Evolutionary conservation across 2,113 vertebrate genomes (phyloP).

Genomic region (Mobula hypostoma): DNA sequence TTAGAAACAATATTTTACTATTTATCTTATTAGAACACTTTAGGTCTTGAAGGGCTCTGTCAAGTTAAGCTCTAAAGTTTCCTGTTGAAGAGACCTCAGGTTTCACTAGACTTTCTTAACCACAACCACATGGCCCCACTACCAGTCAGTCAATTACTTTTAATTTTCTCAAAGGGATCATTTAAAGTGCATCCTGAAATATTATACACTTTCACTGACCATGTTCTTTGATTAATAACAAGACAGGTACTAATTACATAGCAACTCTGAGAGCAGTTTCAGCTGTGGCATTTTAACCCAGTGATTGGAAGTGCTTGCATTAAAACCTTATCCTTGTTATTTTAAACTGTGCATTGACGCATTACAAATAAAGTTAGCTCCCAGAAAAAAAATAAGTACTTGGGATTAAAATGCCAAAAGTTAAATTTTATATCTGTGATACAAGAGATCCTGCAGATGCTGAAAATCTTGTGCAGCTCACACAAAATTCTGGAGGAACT

Average conservation of each 20-base stretch:
- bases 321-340: neutral
- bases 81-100: no score
- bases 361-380: neutral
- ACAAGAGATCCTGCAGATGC: no score
- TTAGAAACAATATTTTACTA: neutral
- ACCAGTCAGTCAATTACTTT: neutral
- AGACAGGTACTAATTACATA: neutral
- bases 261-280: neutral
- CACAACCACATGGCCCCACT: neutral
- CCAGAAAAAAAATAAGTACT: neutral
- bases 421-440: no score
- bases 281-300: neutral
- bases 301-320: neutral
- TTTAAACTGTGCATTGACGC: neutral
- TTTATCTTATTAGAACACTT: neutral
- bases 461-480: no score
- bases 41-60: neutral
- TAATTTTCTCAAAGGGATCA: neutral
- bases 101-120: neutral
- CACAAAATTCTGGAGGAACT: no score
- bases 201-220: neutral
- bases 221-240: neutral
- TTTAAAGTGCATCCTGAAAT: neutral
- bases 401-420: neutral
- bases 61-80: neutral